Evolutionary conservation across 2,113 vertebrate species (phyloP).

Genomic region (Cyprinus carpio): DNA sequence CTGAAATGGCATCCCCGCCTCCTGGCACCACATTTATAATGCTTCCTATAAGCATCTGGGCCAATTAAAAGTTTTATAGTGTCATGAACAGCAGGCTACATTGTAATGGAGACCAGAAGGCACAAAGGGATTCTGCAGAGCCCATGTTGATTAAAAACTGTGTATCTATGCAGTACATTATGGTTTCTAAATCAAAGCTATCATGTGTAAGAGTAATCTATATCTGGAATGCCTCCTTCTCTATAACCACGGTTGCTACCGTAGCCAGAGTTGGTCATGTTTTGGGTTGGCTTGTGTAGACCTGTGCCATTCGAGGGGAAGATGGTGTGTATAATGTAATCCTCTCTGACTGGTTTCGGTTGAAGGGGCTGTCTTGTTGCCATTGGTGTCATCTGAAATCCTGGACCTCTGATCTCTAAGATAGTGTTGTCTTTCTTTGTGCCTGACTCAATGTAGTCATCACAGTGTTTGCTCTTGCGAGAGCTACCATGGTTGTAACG

Average conservation of each 20-base stretch:
- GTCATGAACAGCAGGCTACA: constrained; percentile 71
- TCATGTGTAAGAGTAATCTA: constrained; percentile 92
- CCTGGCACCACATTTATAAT: constrained; percentile 63
- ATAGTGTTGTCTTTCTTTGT: constrained; percentile 95
- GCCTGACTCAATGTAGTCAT: constrained; percentile 89
- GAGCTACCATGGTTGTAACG: constrained; percentile 77
- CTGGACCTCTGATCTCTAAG: constrained; percentile 85
- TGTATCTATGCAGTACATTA: constrained; percentile 76
- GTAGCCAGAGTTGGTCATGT: constrained; percentile 77
- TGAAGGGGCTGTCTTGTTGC: constrained; percentile 80
- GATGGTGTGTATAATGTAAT: constrained; percentile 92
- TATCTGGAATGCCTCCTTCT: constrained; percentile 88
- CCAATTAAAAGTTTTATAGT: constrained; percentile 69
- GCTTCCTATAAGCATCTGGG: constrained; percentile 63
- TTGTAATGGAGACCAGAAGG: constrained; percentile 81
- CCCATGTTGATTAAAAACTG: constrained; percentile 76
- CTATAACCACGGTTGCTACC: constrained; percentile 88
- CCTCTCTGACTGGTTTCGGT: constrained; percentile 84
- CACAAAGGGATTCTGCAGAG: constrained; percentile 79
- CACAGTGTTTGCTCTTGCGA: constrained; percentile 79
- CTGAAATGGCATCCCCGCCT: constrained; percentile 62
- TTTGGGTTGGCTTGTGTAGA: constrained; percentile 83
- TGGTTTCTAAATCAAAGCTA: constrained; percentile 65
- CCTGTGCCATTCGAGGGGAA: constrained; percentile 91
- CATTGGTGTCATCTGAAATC: constrained; percentile 89